Evolutionary conservation across 2,888 invertebrate genomes (phyloP), one percentile per base, ranked within the genome.

Genomic region (Gryllus longicercus): DNA sequence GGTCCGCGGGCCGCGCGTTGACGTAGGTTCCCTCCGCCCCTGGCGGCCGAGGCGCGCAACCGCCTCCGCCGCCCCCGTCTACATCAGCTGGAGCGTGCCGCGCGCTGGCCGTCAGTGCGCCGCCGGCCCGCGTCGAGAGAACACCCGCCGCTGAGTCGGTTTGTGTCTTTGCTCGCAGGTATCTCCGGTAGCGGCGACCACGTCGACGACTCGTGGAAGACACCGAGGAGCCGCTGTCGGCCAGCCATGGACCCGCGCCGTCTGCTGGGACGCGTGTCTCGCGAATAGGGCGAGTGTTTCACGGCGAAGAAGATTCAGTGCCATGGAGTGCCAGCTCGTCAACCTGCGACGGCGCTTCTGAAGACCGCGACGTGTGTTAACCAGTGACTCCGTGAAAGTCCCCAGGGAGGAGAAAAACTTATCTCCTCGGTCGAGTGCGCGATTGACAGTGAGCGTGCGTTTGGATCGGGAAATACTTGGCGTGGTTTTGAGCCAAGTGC

Each of bases 1-100:
- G 14, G 16, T 63, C 63, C 63, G 11, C 63, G 14, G 63, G 16
- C 63, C 63, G 63, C n/a, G n/a, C 63, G 16, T 63, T 63, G 63
- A 63, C 63, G 63, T 63, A 63, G 63, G 63, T 63, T 38, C 63
- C n/a, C 63, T 63, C 16, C 63, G n/a, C 63, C 63, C n/a, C 63
- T 63, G 63, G 63, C 63, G 63, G n/a, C 63, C 63, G 63, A 18
- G n/a, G 63, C 4, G 16, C n/a, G 63, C 63, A 63, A 63, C 63
- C 16, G 16, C 63, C 16, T n/a, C 14, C 63, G 63, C n/a, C n/a
- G n/a, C 63, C 38, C 38, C 8, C 38, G 38, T 5, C 63, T 63
- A 63, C 63, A 63, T 63, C 63, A 63, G 63, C 63, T 63, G 63
- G 14, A 14, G 16, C 16, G 63, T 11, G 14, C 8, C 14, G 16